A percentile compares a stretch with the other conserved stretches of the same genome.
These are phyloP conservation scores for Blera fallax DNA, from an alignment of 2,888 invertebrate species.

Conservation along the genomic window DNA sequence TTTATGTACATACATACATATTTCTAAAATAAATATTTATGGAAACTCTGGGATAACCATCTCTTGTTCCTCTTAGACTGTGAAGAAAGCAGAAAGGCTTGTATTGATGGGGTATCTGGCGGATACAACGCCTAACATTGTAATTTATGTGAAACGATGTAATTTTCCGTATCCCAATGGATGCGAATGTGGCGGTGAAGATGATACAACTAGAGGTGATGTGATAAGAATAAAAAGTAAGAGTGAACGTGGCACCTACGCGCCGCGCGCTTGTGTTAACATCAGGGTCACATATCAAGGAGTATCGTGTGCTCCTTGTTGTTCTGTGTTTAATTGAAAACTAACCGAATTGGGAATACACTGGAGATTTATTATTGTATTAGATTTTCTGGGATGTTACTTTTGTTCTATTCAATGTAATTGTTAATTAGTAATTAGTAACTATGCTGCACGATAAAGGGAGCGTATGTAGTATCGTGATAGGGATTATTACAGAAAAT, in stretches of 20 bases:
- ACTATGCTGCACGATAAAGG: neutral
- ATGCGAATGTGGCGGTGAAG: neutral
- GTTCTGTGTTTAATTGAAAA: constrained; percentile 23
- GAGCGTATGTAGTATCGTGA: neutral
- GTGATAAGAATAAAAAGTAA: neutral
- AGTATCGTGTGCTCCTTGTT: neutral
- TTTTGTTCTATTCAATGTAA: too few species aligned
- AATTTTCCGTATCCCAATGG: neutral
- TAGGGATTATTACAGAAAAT: neutral
- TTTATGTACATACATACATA: too few species aligned
- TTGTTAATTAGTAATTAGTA: neutral
- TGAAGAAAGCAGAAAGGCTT: neutral
- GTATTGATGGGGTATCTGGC: neutral
- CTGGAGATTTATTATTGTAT: neutral
- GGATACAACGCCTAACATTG: neutral
- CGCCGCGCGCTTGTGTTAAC: constrained; percentile 29
- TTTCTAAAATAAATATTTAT: constrained; percentile 17
- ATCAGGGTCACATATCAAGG: constrained; percentile 9
- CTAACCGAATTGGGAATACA: constrained; percentile 4
- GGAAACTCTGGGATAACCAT: neutral
- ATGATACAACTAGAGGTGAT: neutral
- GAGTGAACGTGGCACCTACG: constrained; percentile 17
- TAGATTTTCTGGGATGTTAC: neutral
- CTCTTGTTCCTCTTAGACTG: neutral
- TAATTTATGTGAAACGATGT: constrained; percentile 14